These are phyloP conservation scores for Machaerirhynchus nigripectus DNA, from an alignment of 2,113 vertebrate species.

Conservation along the genomic window DNA sequence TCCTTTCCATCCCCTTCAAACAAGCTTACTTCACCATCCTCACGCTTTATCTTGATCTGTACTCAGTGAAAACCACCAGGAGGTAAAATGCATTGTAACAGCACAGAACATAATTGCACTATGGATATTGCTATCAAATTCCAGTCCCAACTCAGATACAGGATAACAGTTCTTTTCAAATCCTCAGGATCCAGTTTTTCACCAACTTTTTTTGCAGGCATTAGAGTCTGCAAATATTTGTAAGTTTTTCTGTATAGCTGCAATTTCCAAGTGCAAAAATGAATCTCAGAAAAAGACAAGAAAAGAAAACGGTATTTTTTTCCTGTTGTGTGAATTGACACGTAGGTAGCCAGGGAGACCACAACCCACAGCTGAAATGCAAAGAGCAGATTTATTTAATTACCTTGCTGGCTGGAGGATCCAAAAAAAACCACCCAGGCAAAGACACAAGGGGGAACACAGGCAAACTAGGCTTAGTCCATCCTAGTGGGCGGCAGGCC, in stretches of 20 bases:
- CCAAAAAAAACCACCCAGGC: background rate
- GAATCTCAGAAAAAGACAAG: background rate
- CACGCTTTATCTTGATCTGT: background rate
- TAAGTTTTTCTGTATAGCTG: background rate
- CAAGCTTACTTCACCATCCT: background rate
- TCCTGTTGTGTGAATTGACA: background rate
- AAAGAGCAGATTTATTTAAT: background rate
- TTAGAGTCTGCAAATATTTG: background rate
- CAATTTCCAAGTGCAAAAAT: background rate
- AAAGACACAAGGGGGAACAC: background rate
- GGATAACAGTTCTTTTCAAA: background rate
- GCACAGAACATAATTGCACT: background rate
- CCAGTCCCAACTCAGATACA: background rate
- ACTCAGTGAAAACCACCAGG: background rate
- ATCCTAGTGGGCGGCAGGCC: background rate
- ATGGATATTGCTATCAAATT: background rate
- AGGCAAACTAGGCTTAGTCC: background rate
- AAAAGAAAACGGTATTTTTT: background rate
- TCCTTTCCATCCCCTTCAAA: background rate
- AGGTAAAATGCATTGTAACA: background rate
- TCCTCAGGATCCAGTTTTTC: background rate
- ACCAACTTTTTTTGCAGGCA: background rate
- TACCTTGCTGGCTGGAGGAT: background rate
- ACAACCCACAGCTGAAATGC: background rate
- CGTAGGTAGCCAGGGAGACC: background rate